These are phyloP conservation scores for Cacatua alba DNA, from an alignment of 2,113 vertebrate species.

Conservation along the genomic window DNA sequence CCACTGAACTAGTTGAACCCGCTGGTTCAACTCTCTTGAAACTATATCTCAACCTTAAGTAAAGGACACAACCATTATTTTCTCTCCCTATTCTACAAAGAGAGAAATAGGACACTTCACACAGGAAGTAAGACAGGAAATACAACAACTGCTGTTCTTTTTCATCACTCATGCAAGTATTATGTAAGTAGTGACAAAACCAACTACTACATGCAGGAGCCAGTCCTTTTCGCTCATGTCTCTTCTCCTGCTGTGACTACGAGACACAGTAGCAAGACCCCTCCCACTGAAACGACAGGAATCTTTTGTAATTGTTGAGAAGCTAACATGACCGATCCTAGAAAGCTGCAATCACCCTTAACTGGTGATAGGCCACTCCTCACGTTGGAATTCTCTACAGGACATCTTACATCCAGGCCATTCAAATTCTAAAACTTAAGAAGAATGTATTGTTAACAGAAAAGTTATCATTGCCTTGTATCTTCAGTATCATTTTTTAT, in stretches of 20 bases:
- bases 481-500: neutral
- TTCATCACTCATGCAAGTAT: neutral
- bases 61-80: accelerated
- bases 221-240: neutral
- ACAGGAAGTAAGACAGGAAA: neutral
- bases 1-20: neutral
- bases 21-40: neutral
- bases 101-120: neutral
- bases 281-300: neutral
- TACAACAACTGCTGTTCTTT: neutral
- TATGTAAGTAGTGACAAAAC: neutral
- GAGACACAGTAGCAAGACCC: neutral
- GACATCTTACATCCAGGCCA: neutral
- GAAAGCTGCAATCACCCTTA: neutral
- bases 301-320: neutral
- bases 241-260: neutral
- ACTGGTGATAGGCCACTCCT: neutral
- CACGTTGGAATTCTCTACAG: neutral
- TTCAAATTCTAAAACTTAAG: neutral
- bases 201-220: neutral
- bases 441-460: neutral
- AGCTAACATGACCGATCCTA: neutral
- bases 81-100: neutral
- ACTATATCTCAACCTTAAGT: neutral
- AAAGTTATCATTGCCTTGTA: neutral